A percentile compares a stretch with the other conserved stretches of the same genome.
phyloP scores from a whole-genome alignment of 2,888 invertebrate genomes.

The Sclerodermus sp. region DNA sequence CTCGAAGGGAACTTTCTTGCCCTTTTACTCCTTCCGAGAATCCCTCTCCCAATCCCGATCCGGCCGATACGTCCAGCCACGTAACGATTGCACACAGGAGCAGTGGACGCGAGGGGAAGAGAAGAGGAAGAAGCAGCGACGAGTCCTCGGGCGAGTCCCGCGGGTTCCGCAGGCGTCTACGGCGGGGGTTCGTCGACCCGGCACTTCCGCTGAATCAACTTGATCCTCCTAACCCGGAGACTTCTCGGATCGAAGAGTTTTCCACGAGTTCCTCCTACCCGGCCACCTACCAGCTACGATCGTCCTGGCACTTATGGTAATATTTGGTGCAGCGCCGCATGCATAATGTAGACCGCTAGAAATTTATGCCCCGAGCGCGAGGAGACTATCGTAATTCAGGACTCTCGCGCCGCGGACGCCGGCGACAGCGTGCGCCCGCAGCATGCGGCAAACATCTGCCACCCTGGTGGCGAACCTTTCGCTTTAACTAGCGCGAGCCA shows the following conservation, averaged over 20 bases:
- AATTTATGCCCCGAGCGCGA: constrained; percentile 23
- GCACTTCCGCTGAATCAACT: background rate
- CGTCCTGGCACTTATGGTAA: no score
- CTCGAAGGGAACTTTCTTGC: constrained; percentile 13
- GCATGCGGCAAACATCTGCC: constrained; percentile 23
- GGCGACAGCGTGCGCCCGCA: constrained; percentile 13
- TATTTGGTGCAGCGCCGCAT: no score
- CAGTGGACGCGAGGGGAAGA: constrained; percentile 15
- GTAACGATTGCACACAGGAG: constrained; percentile 17
- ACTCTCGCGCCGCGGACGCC: constrained; percentile 11
- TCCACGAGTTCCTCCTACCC: no score
- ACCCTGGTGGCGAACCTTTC: background rate
- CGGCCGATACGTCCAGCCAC: constrained; percentile 3
- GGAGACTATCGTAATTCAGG: constrained; percentile 12
- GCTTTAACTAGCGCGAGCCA: constrained; percentile 4
- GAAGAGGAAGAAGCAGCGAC: constrained; percentile 4
- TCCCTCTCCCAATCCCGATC: background rate
- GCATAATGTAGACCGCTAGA: constrained; percentile 25
- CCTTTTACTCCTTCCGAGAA: constrained; percentile 17
- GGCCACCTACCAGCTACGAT: no score
- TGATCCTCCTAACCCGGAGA: no score
- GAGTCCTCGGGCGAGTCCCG: background rate
- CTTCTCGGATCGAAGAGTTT: no score
- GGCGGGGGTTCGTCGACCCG: background rate
- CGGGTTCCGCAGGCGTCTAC: background rate